Conservation (phyloP, 2,113 vertebrate genomes). For the Xiphophorus hellerii region DNA sequence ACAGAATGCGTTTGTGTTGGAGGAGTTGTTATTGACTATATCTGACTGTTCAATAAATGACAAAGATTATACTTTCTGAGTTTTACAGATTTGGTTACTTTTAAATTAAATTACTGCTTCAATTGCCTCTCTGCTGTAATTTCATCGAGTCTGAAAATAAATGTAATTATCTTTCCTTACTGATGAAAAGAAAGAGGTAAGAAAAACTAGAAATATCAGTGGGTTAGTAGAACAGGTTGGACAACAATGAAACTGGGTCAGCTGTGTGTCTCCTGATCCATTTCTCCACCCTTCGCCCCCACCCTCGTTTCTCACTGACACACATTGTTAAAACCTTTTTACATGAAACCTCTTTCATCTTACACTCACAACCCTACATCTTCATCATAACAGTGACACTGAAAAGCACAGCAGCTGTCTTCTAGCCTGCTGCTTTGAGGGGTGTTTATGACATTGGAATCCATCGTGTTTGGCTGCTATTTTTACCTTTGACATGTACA, state of each 20-base stretch:
- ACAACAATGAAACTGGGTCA: slow-evolving; percentile 63
- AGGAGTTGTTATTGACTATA: neutral
- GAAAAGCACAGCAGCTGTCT: slow-evolving; percentile 48
- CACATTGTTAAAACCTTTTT: slow-evolving; percentile 46
- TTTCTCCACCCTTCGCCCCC: neutral
- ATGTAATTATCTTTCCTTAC: neutral
- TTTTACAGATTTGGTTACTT: neutral
- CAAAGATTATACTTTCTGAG: no score
- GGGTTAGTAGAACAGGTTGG: slow-evolving; percentile 51
- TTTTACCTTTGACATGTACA: slow-evolving; percentile 44
- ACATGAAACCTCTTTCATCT: slow-evolving; percentile 35
- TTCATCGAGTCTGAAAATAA: neutral
- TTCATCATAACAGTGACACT: slow-evolving; percentile 42
- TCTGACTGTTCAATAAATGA: neutral
- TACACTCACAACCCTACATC: slow-evolving; percentile 29
- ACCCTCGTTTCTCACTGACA: neutral
- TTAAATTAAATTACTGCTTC: neutral
- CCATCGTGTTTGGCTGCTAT: slow-evolving; percentile 37
- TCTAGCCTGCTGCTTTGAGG: slow-evolving; percentile 32
- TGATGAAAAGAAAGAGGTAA: slow-evolving; percentile 15
- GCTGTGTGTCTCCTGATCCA: slow-evolving; percentile 45
- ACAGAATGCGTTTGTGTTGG: neutral
- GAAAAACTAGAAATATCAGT: slow-evolving; percentile 31
- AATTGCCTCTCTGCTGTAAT: neutral
- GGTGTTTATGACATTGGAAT: slow-evolving; percentile 50